Evolutionary conservation across 2,888 invertebrate genomes (phyloP).

Genomic region (Ceriagrion tenellum): DNA sequence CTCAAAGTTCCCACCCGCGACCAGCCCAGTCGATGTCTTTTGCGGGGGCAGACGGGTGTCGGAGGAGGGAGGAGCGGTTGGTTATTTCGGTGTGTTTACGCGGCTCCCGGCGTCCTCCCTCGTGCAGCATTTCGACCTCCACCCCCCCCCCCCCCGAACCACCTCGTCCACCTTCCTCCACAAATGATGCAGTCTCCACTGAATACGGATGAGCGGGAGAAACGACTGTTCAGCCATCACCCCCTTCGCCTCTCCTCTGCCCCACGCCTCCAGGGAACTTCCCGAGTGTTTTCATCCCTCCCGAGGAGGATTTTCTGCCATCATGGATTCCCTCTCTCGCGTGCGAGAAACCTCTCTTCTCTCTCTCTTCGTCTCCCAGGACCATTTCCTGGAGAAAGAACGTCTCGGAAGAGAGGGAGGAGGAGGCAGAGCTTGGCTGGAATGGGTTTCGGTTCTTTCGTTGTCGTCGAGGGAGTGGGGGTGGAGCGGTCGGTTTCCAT

Average conservation of each 20-base stretch:
- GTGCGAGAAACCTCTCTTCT: background rate
- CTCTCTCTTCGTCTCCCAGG: background rate
- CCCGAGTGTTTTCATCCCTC: background rate
- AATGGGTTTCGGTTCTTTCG: no score
- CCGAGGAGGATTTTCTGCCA: background rate
- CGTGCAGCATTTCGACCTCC: background rate
- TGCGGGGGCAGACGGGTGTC: no score
- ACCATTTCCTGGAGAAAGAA: background rate
- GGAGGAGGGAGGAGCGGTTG: background rate
- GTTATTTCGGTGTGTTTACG: background rate
- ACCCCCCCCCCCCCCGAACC: background rate
- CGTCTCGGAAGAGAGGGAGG: background rate
- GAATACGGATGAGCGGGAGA: background rate
- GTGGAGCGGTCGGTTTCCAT: background rate
- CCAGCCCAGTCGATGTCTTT: background rate
- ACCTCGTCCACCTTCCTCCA: no score
- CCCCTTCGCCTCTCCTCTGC: background rate
- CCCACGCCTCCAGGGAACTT: background rate
- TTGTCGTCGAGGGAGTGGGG: background rate
- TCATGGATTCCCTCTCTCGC: background rate
- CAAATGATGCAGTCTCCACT: slow-evolving; percentile 2
- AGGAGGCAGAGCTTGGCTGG: background rate
- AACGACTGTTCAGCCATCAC: background rate
- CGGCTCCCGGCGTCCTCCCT: background rate
- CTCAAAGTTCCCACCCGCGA: background rate